Percentiles rank a stretch among this genome's conserved stretches.
Evolutionary conservation across 2,797 vertebrate genomes (phyloP).

Genomic region (Lagorchestes hirsutus): DNA sequence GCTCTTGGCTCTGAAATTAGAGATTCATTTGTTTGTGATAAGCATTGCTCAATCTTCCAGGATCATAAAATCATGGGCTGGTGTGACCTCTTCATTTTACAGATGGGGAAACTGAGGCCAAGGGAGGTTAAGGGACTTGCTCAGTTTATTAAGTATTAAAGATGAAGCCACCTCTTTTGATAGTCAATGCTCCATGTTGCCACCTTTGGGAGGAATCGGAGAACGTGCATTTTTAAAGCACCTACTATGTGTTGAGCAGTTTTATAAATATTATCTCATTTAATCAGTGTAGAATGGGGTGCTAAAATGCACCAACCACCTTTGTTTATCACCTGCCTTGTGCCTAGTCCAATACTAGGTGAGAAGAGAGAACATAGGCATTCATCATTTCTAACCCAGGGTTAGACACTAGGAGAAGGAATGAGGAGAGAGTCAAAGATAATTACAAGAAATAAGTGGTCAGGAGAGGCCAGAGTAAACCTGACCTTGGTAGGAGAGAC

Average conservation of each 20-base stretch:
- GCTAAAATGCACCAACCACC: not conserved
- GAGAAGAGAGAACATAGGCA: not conserved
- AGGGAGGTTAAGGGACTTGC: not conserved
- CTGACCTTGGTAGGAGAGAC: not conserved
- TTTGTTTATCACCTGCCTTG: not conserved
- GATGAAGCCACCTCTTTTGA: not conserved
- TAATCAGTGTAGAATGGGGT: not conserved
- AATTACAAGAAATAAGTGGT: not conserved
- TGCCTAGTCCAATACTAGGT: not conserved
- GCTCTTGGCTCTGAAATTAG: not conserved
- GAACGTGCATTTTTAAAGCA: not conserved
- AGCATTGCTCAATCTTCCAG: not conserved
- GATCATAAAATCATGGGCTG: not conserved
- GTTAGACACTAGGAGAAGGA: not conserved
- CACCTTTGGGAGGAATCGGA: not conserved
- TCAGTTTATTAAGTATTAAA: not conserved
- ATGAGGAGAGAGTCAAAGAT: too few species aligned
- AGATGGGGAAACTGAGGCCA: not conserved
- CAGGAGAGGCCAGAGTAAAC: not conserved
- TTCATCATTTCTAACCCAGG: not conserved
- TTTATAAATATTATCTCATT: not conserved
- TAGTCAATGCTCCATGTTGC: not conserved
- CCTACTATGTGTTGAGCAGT: not conserved
- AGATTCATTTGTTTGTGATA: not conserved
- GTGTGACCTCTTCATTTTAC: not conserved